These are phyloP conservation scores for Himalopsyche tibetana DNA, from an alignment of 2,888 invertebrate species.

Conservation along the genomic window DNA sequence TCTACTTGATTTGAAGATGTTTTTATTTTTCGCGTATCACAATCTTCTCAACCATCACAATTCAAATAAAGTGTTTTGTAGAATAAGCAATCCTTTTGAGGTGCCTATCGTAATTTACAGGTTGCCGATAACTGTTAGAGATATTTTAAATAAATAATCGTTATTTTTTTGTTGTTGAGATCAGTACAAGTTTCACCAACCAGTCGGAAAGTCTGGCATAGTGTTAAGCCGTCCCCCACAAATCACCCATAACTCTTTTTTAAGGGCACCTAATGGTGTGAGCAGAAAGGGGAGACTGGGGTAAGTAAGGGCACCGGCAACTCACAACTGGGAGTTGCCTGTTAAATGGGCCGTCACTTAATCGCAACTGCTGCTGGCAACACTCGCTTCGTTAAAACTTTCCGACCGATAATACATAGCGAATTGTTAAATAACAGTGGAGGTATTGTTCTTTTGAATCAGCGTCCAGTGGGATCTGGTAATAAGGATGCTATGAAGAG, in stretches of 20 bases:
- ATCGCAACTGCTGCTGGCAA: constrained; percentile 62
- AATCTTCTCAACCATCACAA: too few relatives aligned
- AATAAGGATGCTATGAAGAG: neutral
- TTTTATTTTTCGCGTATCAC: too few relatives aligned
- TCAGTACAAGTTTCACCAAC: neutral
- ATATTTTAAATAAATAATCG: too few relatives aligned
- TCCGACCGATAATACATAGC: constrained; percentile 59
- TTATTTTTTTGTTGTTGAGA: constrained; percentile 21
- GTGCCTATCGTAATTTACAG: too few relatives aligned
- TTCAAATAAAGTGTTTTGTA: too few relatives aligned
- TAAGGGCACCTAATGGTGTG: constrained; percentile 40
- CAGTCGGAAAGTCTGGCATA: neutral
- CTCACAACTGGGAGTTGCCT: constrained; percentile 48
- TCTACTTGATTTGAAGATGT: too few relatives aligned
- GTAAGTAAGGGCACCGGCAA: constrained; percentile 38
- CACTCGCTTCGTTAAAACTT: constrained; percentile 64
- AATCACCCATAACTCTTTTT: constrained; percentile 41
- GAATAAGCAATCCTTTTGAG: too few relatives aligned
- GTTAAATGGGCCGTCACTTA: constrained; percentile 62
- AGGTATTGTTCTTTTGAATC: neutral
- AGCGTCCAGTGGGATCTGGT: neutral
- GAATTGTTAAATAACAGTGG: constrained; percentile 31
- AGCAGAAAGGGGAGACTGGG: constrained; percentile 9
- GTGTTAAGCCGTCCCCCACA: neutral
- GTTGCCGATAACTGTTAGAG: too few relatives aligned